Percentiles rank a stretch among this genome's conserved stretches.
phyloP scores from a whole-genome alignment of 1,140 invertebrate genomes.

The Telenomus remus region DNA sequence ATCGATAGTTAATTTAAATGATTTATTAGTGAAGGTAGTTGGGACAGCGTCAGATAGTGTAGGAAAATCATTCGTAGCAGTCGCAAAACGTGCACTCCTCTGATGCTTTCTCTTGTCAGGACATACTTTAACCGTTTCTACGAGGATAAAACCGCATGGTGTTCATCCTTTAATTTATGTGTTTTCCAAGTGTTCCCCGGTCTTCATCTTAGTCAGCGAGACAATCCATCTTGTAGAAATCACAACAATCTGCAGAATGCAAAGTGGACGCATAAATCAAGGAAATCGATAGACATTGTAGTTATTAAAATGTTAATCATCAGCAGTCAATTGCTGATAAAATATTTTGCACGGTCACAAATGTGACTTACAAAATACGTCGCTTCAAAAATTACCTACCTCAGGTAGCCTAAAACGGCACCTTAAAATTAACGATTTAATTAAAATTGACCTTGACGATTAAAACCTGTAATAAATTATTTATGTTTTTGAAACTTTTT shows the following conservation, averaged over 20 bases:
- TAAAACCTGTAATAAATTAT: too few species aligned
- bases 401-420: too few species aligned
- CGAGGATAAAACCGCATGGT: conserved; percentile 31
- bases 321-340: too few species aligned
- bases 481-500: too few species aligned
- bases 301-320: too few species aligned
- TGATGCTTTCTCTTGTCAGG: conserved; percentile 54
- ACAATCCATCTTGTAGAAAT: conserved; percentile 28
- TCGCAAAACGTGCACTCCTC: conserved; percentile 41
- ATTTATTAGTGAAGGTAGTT: conserved; percentile 59
- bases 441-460: too few species aligned
- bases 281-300: too few species aligned
- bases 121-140: conserved; percentile 49
- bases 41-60: conserved; percentile 47
- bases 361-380: too few species aligned
- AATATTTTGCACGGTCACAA: too few species aligned
- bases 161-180: conserved; percentile 59
- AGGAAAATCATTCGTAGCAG: conserved; percentile 42
- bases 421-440: too few species aligned
- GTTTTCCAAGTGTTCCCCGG: conserved; percentile 50
- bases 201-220: conserved; percentile 50
- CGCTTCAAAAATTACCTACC: too few species aligned
- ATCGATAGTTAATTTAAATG: conserved; percentile 62
- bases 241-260: conserved; percentile 3
- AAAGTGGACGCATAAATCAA: conserved; percentile 2